Evolutionary conservation across 1,140 invertebrate genomes (phyloP).

Genomic region (Phymastichus coffea): DNA sequence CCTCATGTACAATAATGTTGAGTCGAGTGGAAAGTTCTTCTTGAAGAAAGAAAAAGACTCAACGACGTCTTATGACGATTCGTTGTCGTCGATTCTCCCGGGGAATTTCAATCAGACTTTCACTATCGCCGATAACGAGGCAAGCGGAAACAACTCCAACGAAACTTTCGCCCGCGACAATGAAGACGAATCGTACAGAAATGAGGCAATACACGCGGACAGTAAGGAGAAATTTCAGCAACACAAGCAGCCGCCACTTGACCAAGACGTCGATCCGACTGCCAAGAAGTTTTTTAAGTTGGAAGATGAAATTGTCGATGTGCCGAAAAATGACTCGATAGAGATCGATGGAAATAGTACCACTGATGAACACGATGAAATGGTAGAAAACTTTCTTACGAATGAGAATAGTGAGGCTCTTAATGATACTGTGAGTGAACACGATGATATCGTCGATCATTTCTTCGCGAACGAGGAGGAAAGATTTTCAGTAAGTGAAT

Average conservation of each 20-base stretch:
- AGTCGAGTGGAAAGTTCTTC: neutral
- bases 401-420: too few species aligned
- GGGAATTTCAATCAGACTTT: slow-evolving; percentile 16
- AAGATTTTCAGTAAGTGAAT: too few species aligned
- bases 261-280: neutral
- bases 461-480: too few species aligned
- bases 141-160: slow-evolving; percentile 9
- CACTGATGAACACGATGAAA: too few species aligned
- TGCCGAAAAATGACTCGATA: too few species aligned
- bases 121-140: slow-evolving; percentile 13
- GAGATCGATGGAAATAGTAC: too few species aligned
- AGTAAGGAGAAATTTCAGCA: neutral
- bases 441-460: too few species aligned
- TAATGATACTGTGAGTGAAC: too few species aligned
- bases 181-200: slow-evolving; percentile 5
- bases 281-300: too few species aligned
- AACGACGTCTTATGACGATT: slow-evolving; percentile 2
- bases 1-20: neutral
- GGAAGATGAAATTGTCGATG: too few species aligned
- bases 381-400: too few species aligned
- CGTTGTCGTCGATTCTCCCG: neutral
- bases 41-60: neutral
- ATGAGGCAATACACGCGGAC: slow-evolving; percentile 9
- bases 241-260: neutral
- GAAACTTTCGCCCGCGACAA: neutral